A percentile compares a stretch with the other conserved stretches of the same genome.
Evolutionary conservation across 2,888 invertebrate genomes (phyloP).

Genomic region (Chouioia cunea): DNA sequence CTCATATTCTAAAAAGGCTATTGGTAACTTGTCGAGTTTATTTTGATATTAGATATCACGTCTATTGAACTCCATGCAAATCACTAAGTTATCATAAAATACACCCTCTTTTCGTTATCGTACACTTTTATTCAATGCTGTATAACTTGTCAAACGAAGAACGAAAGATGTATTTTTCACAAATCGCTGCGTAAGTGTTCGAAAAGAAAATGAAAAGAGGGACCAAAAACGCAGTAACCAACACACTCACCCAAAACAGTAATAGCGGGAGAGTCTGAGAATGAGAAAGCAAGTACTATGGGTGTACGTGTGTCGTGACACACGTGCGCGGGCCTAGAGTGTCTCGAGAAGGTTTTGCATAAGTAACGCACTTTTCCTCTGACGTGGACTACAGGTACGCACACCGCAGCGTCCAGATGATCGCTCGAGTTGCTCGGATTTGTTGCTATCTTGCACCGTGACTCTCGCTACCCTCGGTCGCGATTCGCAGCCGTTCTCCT

Average conservation of each 20-base stretch:
- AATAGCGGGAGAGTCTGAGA: not conserved
- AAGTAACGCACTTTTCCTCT: slow-evolving; percentile 55
- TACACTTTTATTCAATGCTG: no score
- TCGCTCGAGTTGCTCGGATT: slow-evolving; percentile 62
- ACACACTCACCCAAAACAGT: no score
- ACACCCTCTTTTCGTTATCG: no score
- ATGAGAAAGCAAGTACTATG: slow-evolving; percentile 27
- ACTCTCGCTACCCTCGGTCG: slow-evolving; percentile 63
- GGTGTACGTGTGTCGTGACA: slow-evolving; percentile 16
- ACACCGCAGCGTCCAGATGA: slow-evolving; percentile 59
- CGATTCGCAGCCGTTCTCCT: slow-evolving; percentile 49
- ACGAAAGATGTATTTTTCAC: no score
- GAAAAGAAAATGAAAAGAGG: slow-evolving; percentile 14
- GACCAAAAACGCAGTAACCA: not conserved
- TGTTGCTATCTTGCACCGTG: slow-evolving; percentile 66
- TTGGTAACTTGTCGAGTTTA: no score
- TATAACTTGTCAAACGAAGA: no score
- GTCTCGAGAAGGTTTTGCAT: slow-evolving; percentile 65
- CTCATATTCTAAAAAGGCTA: no score
- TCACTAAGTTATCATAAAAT: no score
- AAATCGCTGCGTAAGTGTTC: no score
- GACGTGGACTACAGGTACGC: slow-evolving; percentile 59
- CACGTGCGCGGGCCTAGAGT: slow-evolving; percentile 56
- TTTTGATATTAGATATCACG: no score
- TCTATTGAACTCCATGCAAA: no score